Base-by-base conservation (phyloP, 1,140 invertebrate genomes). In the Aphidius gifuensis region DNA sequence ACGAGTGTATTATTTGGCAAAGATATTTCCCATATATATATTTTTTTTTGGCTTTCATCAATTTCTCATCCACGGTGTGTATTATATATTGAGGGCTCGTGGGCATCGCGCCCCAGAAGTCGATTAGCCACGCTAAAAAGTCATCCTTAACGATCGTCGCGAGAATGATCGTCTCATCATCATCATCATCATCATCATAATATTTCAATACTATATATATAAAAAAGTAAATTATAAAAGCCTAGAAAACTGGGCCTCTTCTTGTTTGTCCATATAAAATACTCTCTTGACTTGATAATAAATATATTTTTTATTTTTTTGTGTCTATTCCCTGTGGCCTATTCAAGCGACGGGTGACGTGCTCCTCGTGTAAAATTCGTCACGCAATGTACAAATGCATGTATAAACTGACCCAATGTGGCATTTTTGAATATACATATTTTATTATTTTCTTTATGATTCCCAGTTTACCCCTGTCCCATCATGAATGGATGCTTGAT, bases 401-500 rank as follows among this genome's bases (percentile, higher is more conserved):
- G 23, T 32, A 32, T 32, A 16, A 16, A 32, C 23, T 32, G 23
- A 32, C 23, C 23, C 23, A 32, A 32, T 32, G 23, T 32, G 4
- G 4, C 2, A 32, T 32, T 32, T 32, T 32, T 32, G 23, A 32
- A 32, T 32, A 16, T 16, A 16, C 16, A 16, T 16, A 16, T 16
- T 16, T 16, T 16, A 32, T 32, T 32, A 32, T 32, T 32, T 32
- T 32, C 23, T 32, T 32, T 32, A 60, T 51, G 48, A 55, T 57
- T 40, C 57, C 61, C 62, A 64, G 51, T 64, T 57, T 62, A 66
- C 61, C 49, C 67, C 66, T 61, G 56, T 39, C 21, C 32, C 49
- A 61, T 60, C 23, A 68, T 77, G 73, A 78, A 78, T 77, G 72
- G 71, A 69, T 62, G 43, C 64, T 69, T 77, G 74, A 78, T 78